Evolutionary conservation across 2,888 invertebrate species (phyloP), one percentile per base, ranked within the genome.

Genomic region (Hylaea fasciaria): DNA sequence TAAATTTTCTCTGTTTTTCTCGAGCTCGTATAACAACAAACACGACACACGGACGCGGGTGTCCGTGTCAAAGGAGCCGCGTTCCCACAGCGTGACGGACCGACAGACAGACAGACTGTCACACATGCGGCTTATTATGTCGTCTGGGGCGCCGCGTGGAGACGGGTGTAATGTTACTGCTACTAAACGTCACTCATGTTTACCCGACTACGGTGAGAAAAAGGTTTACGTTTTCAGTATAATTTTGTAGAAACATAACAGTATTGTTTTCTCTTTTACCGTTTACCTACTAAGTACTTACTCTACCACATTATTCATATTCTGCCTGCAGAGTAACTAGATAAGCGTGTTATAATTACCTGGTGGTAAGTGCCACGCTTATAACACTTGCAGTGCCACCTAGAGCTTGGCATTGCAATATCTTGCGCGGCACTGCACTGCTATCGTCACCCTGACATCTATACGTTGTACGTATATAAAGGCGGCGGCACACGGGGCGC

Each of bases 71-170:
- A 52, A 54, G 64, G 56, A 48, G 64, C 52, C 48, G 53, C 44
- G 45, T 51, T 49, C 35, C 57, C 62, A 48, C 62, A 52, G 40
- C 58, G 68, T 68, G 71, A 64, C 67, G 57, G 61, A 47, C 51
- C 65, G 68, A 62, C 54, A 67, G 69, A 64, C 54, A 46, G 64
- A 59, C 58, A 64, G 67, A 59, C 65, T 63, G 69, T 66, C 68
- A 74, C 81, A 81, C 66, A 71, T 81, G 81, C 71, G 62, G 64
- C 73, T 77, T 73, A 72, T 80, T 80, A 81, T 50, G 57, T 41
- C 44, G 61, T 58, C 65, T 61, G 53, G 54, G 53, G 53, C 62
- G 71, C 66, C 50, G 47, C 29, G 40, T 17, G 16, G 13, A 10
- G n/a, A 22, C n/a, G 5, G 46, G 41, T 48, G 14, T 52, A 43